Evolutionary conservation across 2,797 vertebrate genomes (phyloP), one percentile per base, ranked within the genome.

Genomic region (Moxostoma hubbsi): DNA sequence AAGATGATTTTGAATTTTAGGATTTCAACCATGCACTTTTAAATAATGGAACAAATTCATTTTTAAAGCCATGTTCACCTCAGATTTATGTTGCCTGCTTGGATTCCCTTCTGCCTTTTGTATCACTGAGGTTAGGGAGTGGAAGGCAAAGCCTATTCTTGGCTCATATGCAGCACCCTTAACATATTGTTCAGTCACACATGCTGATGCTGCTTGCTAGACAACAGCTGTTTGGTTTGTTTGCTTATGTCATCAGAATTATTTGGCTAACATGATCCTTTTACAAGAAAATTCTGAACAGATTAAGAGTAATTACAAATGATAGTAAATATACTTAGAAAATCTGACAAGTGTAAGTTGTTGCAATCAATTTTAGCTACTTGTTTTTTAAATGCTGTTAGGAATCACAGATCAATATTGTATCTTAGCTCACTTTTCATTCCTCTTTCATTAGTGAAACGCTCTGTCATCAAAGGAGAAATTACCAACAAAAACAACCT

Each of bases 371-470:
- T 11, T 36, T 68, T 0, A 6, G 2, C 18, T 13, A 10, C 5
- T 62, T 62, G 55, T 63, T 63, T 36, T 62, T 36, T 11, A 36
- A 53, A 54, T 5, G 24, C 12, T 53, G 8, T 16, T 16, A 36
- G 55, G 55, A 6, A 57, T 57, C 9, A 61, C 61, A 6, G 5
- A 57, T 65, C 51, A 55, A 47, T 66, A n/a, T 24, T 64, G 54
- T 5, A 73, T 15, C 13, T 5, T 46, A 5, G 5, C 9, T 59
- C 15, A 49, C 1, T 78, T 7, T 50, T 57, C 7, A 59, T 13
- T 82, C n/a, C 24, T 74, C 36, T 79, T 46, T 82, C 62, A 84
- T 70, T 66, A 91, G 91, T 80, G 2, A 78, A 84, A 80, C 71
- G 50, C 16, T 57, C 58, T 9, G 83, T 77, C 12, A 18, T 63